Conservation (phyloP, 2,888 invertebrate species). For the Agonopterix arenella region DNA sequence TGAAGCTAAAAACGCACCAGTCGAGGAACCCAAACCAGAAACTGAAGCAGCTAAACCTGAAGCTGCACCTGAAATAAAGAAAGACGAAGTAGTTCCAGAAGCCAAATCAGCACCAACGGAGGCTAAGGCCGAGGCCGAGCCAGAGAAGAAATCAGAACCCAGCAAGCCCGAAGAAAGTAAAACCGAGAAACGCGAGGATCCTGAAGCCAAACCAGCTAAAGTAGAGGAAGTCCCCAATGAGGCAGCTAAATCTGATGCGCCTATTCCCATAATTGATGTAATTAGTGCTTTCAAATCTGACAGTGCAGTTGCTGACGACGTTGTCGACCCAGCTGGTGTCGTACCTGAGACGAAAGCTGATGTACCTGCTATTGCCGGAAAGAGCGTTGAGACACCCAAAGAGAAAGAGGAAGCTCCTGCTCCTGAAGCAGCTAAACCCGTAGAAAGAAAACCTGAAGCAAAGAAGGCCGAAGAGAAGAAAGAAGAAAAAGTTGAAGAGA, state of each 20-base stretch:
- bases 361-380: constrained; percentile 32
- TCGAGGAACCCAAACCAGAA: constrained; percentile 26
- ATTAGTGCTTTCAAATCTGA: constrained; percentile 43
- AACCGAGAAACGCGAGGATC: constrained; percentile 19
- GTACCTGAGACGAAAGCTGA: constrained; percentile 55
- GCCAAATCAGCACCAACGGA: constrained; percentile 21
- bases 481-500: constrained; percentile 23
- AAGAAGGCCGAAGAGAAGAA: constrained; percentile 15
- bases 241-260: constrained; percentile 35
- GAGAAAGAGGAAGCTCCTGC: constrained; percentile 15
- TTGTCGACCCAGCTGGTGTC: constrained; percentile 38
- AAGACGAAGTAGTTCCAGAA: constrained; percentile 33
- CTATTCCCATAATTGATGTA: constrained; percentile 43
- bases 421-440: constrained; percentile 11
- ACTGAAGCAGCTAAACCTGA: constrained; percentile 19
- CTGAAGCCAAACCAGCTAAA: constrained; percentile 28
- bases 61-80: constrained; percentile 23
- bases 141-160: constrained; percentile 14
- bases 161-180: constrained; percentile 21
- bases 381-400: constrained; percentile 49
- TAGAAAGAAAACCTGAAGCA: constrained; percentile 19
- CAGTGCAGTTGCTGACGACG: constrained; percentile 53
- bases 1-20: constrained; percentile 16
- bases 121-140: constrained; percentile 22
- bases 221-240: constrained; percentile 41